Conservation (phyloP, 2,113 vertebrate genomes). For the Nasalis larvatus region DNA sequence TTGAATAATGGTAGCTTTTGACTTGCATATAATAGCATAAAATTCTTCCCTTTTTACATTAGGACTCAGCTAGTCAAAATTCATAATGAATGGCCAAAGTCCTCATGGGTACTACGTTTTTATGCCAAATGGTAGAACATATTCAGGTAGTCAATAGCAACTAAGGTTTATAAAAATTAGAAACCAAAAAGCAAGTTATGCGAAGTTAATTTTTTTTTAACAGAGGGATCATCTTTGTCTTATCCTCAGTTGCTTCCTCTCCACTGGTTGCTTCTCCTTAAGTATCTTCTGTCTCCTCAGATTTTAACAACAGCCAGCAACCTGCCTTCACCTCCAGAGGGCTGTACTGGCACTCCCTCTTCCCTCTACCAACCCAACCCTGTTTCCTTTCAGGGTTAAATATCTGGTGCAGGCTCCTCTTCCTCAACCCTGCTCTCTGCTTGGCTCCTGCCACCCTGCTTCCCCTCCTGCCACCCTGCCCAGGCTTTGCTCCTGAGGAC, state of each 20-base stretch:
- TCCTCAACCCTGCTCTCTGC: neutral
- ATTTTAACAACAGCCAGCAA: neutral
- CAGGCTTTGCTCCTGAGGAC: neutral
- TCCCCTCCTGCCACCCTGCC: neutral
- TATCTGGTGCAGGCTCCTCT: neutral
- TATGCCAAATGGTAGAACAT: neutral
- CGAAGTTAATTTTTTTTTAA: neutral
- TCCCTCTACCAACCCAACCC: too few species aligned
- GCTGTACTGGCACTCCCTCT: neutral
- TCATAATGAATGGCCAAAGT: neutral
- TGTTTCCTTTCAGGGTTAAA: accelerated
- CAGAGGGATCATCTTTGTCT: neutral
- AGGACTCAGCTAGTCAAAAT: neutral
- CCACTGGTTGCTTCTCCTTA: neutral
- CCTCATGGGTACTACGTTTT: neutral
- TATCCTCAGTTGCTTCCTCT: neutral
- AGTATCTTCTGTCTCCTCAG: neutral
- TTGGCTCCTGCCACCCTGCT: neutral
- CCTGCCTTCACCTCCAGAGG: neutral
- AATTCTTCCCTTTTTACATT: neutral
- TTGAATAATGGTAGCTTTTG: constrained; percentile 15
- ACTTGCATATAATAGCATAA: neutral
- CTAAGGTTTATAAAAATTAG: neutral
- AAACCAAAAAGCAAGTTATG: neutral
- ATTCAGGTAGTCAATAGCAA: neutral